These are phyloP conservation scores for Forbesichthys agassizii DNA, from an alignment of 2,113 vertebrate genomes.

Conservation along the genomic window DNA sequence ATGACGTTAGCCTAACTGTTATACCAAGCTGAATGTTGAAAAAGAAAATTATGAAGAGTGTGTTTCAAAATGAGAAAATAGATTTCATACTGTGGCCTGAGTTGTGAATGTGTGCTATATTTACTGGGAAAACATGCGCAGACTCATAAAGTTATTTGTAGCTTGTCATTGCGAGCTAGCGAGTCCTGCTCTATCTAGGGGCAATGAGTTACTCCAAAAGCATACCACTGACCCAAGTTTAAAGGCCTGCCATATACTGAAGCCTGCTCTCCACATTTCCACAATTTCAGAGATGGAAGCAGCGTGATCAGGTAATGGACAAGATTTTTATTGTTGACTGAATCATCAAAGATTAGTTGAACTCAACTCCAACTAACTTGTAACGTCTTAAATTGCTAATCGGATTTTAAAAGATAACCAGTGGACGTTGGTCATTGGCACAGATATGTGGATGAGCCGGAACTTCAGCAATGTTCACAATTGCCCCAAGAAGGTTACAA, in stretches of 20 bases:
- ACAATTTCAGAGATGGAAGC: background rate
- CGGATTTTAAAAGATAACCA: too few relatives aligned
- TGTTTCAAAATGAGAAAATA: too few relatives aligned
- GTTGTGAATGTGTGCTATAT: slow-evolving; percentile 76
- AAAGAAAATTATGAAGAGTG: too few relatives aligned
- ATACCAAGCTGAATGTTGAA: too few relatives aligned
- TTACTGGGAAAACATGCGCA: slow-evolving; percentile 43
- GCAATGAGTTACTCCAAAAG: slow-evolving; percentile 62
- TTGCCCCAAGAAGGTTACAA: too few relatives aligned
- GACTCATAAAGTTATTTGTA: slow-evolving; percentile 57
- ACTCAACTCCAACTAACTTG: too few relatives aligned
- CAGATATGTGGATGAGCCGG: too few relatives aligned
- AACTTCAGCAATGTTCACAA: too few relatives aligned
- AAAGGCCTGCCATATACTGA: slow-evolving; percentile 3
- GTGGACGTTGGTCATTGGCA: too few relatives aligned
- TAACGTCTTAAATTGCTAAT: too few relatives aligned
- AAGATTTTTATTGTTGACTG: slow-evolving; percentile 1
- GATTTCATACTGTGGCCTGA: slow-evolving; percentile 13
- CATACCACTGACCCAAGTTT: slow-evolving; percentile 16
- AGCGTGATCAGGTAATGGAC: slow-evolving; percentile 36
- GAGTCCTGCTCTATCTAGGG: slow-evolving; percentile 45
- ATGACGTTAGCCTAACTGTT: too few relatives aligned
- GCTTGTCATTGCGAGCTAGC: slow-evolving; percentile 31
- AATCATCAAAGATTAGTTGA: background rate
- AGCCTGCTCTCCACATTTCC: slow-evolving; percentile 4